Conservation (phyloP, 1,140 invertebrate species). For the Lordiphosa mommai region DNA sequence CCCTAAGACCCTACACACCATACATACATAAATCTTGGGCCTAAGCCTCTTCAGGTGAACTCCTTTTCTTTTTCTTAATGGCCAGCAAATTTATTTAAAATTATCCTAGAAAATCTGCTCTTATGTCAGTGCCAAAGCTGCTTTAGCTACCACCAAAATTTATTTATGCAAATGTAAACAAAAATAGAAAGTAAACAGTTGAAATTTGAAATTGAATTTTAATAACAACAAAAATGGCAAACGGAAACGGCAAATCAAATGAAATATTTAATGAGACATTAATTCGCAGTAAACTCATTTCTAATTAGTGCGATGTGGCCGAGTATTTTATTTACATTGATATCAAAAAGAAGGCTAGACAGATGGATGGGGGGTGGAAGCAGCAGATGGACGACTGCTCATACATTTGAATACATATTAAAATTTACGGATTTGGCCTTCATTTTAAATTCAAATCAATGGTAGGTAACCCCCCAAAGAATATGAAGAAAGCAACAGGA, state of each 20-base stretch:
- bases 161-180: slow-evolving; percentile 30
- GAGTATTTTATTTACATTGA: slow-evolving; percentile 27
- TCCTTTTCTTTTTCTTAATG: slow-evolving; percentile 38
- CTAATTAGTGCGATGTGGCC: slow-evolving; percentile 44
- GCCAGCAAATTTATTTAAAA: slow-evolving; percentile 33
- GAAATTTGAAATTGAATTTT: slow-evolving; percentile 65
- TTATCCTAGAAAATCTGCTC: slow-evolving; percentile 40
- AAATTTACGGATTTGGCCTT: slow-evolving; percentile 39
- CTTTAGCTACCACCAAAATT: slow-evolving; percentile 8
- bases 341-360: not conserved
- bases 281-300: slow-evolving; percentile 63
- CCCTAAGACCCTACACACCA: not conserved
- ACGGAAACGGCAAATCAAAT: slow-evolving; percentile 56
- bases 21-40: slow-evolving; percentile 38
- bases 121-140: slow-evolving; percentile 44
- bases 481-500: no score
- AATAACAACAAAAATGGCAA: slow-evolving; percentile 34
- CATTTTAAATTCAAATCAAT: slow-evolving; percentile 73
- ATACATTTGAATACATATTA: slow-evolving; percentile 69
- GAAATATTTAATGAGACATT: slow-evolving; percentile 73
- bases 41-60: slow-evolving; percentile 28
- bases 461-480: no score
- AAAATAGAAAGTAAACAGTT: slow-evolving; percentile 61
- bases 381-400: slow-evolving; percentile 4
- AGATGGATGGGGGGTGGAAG: not conserved